These are phyloP conservation scores for Sebastes itinus DNA, from an alignment of 2,797 vertebrate species.

Conservation along the genomic window DNA sequence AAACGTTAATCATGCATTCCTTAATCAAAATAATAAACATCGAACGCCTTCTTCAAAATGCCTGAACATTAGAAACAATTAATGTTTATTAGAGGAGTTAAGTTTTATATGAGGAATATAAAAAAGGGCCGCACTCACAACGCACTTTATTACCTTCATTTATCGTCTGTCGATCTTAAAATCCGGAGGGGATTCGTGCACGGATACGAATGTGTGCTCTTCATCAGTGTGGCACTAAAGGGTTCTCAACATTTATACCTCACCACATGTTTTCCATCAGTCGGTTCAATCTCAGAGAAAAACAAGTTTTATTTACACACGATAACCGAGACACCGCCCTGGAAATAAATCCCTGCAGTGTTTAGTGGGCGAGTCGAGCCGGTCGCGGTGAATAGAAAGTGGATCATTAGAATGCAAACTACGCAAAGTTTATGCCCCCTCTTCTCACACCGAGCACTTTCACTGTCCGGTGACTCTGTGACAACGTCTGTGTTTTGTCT, in stretches of 20 bases:
- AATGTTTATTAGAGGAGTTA: not conserved
- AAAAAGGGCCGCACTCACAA: not conserved
- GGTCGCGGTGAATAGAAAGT: not conserved
- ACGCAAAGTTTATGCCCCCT: not conserved
- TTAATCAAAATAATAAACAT: too few relatives aligned
- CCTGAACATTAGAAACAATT: too few relatives aligned
- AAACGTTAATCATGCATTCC: too few relatives aligned
- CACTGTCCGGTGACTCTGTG: not conserved
- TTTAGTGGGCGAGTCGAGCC: not conserved
- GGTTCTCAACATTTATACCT: not conserved
- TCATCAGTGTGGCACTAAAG: not conserved
- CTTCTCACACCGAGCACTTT: not conserved
- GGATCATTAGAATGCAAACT: constrained; percentile 3
- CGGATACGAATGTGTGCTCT: not conserved
- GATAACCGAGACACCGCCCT: not conserved
- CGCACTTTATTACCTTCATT: not conserved
- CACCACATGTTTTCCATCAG: not conserved
- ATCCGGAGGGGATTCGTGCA: not conserved
- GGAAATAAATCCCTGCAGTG: not conserved
- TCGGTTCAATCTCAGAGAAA: not conserved
- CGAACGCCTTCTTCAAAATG: too few relatives aligned
- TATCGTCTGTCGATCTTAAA: not conserved
- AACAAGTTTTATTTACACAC: not conserved
- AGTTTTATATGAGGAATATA: not conserved
- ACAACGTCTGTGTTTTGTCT: not conserved